Conservation (phyloP, 2,113 vertebrate species). For the Arvicanthis niloticus region DNA sequence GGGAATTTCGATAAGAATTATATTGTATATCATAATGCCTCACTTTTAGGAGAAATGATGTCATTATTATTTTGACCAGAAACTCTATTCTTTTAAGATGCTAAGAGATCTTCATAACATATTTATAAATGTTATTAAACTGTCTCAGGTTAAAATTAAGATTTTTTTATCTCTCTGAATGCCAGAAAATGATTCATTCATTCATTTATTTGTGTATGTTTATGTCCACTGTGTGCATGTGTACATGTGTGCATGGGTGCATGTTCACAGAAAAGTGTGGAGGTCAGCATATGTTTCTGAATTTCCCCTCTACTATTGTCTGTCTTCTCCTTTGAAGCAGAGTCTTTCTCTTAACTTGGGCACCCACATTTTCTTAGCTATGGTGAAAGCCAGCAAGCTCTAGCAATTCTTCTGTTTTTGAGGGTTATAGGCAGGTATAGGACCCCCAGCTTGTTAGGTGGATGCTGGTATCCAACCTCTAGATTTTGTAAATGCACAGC, state of each 20-base stretch:
- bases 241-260: neutral
- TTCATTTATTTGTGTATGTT: neutral
- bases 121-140: neutral
- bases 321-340: neutral
- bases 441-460: neutral
- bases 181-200: neutral
- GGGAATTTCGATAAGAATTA: conserved; percentile 12
- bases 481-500: neutral
- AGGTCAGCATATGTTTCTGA: neutral
- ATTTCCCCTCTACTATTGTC: neutral
- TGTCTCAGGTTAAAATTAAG: neutral
- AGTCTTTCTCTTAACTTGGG: neutral
- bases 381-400: neutral
- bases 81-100: conserved; percentile 39
- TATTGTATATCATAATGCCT: neutral
- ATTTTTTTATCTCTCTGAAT: neutral
- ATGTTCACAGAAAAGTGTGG: neutral
- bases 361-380: neutral
- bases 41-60: neutral
- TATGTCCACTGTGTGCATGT: neutral
- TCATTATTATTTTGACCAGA: conserved; percentile 8
- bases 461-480: neutral
- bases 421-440: no score
- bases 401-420: neutral
- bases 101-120: neutral